Evolutionary conservation across 2,797 vertebrate species (phyloP).

Genomic region (Acanthopagrus latus): DNA sequence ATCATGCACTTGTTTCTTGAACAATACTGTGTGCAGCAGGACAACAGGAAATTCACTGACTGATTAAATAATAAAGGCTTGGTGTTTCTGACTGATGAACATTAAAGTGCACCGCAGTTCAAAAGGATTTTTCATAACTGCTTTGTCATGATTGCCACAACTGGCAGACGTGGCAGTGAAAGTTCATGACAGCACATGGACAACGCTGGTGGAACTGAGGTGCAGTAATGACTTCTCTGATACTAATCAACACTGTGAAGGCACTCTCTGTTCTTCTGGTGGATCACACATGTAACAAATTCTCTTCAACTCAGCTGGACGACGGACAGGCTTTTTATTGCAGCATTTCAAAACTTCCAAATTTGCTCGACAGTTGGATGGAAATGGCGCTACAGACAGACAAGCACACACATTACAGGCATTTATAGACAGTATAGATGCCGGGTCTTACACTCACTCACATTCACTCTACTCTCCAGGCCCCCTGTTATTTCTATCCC

Average conservation of each 20-base stretch:
- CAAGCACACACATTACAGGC: conserved; percentile 36
- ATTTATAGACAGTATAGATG: conserved; percentile 25
- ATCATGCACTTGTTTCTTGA: not conserved
- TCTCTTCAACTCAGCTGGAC: conserved; percentile 34
- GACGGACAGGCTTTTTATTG: conserved; percentile 57
- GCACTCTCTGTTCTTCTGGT: not conserved
- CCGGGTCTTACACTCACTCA: conserved; percentile 39
- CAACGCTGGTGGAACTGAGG: not conserved
- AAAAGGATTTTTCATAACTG: not conserved
- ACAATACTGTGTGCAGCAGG: not conserved
- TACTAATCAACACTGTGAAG: not conserved
- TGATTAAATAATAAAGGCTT: not conserved
- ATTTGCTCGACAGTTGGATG: conserved; percentile 43
- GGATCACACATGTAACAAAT: conserved; percentile 40
- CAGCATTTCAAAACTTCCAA: conserved; percentile 50
- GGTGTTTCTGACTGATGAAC: conserved; percentile 1
- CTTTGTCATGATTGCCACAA: not conserved
- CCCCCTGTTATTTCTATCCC: conserved; percentile 44
- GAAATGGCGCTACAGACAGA: conserved; percentile 31
- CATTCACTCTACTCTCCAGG: conserved; percentile 21
- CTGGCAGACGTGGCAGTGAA: not conserved
- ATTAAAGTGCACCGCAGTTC: conserved; percentile 26
- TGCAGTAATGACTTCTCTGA: not conserved
- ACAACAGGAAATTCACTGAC: conserved; percentile 6
- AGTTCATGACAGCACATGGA: not conserved